phyloP scores from a whole-genome alignment of 2,797 vertebrate genomes.

The Leptoclinus maculatus region DNA sequence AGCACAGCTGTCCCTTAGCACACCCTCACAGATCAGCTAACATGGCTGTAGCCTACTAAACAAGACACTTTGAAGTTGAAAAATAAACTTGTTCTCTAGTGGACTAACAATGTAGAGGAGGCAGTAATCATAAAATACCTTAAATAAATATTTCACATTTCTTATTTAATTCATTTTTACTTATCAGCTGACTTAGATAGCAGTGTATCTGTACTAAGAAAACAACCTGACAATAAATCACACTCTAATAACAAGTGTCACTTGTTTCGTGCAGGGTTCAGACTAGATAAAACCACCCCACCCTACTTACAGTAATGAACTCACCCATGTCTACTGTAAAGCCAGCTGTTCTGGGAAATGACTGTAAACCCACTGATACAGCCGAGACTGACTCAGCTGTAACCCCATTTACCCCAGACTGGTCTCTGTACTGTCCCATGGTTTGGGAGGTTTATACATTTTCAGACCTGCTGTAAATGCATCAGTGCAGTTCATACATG shows the following conservation, averaged over 20 bases:
- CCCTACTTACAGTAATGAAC: neutral
- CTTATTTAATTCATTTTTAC: neutral
- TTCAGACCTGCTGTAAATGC: constrained; percentile 10
- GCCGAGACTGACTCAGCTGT: constrained; percentile 40
- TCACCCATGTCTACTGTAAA: neutral
- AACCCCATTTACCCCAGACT: constrained; percentile 21
- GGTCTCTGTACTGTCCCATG: constrained; percentile 63
- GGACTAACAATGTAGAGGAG: too few relatives aligned
- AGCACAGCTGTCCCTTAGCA: too few relatives aligned
- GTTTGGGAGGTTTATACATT: constrained; percentile 37
- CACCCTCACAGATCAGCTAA: too few relatives aligned
- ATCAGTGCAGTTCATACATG: constrained; percentile 14
- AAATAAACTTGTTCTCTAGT: too few relatives aligned
- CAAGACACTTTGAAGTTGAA: too few relatives aligned
- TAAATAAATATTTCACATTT: too few relatives aligned
- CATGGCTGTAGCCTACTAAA: too few relatives aligned
- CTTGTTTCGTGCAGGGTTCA: neutral
- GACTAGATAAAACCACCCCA: constrained; percentile 3
- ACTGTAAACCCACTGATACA: constrained; percentile 33
- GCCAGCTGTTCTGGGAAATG: constrained; percentile 37
- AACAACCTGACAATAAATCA: neutral
- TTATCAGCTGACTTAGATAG: neutral
- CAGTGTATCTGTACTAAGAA: neutral
- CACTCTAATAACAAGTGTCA: neutral
- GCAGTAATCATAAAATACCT: too few relatives aligned